Evolutionary conservation across 2,797 vertebrate species (phyloP).

Genomic region (Rhincodon typus): DNA sequence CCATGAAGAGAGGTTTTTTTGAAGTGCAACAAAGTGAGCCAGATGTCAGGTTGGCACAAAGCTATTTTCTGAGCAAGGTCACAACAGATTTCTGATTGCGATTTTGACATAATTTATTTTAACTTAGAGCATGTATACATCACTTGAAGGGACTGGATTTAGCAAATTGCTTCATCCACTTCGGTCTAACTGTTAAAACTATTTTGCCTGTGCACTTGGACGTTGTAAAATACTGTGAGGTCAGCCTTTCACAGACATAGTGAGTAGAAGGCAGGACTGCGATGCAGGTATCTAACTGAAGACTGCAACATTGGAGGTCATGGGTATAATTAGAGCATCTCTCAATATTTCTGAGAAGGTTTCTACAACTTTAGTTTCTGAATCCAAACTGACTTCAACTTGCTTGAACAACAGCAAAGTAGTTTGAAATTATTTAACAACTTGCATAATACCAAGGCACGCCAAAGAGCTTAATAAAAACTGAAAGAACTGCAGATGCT

Average conservation of each 20-base stretch:
- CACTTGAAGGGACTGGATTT: not conserved
- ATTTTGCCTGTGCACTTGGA: not conserved
- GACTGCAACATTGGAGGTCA: not conserved
- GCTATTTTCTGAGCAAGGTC: slow-evolving; percentile 17
- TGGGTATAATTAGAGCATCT: not conserved
- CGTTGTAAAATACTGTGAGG: not conserved
- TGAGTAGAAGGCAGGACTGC: not conserved
- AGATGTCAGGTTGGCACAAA: not conserved
- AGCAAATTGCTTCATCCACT: not conserved
- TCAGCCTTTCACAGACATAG: not conserved
- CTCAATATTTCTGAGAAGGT: not conserved
- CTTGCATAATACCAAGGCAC: no score
- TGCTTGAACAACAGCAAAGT: not conserved
- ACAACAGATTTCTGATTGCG: not conserved
- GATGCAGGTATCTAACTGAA: not conserved
- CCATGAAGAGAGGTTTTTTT: not conserved
- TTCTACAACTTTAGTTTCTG: not conserved
- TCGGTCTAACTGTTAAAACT: not conserved
- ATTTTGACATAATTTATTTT: not conserved
- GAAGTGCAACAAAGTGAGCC: not conserved
- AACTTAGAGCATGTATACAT: not conserved
- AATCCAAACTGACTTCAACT: not conserved
- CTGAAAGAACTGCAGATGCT: no score
- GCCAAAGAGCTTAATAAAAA: not conserved
- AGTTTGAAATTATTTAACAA: not conserved